phyloP scores from a whole-genome alignment of 1,140 invertebrate genomes.

The Lanistes nyassanus region DNA sequence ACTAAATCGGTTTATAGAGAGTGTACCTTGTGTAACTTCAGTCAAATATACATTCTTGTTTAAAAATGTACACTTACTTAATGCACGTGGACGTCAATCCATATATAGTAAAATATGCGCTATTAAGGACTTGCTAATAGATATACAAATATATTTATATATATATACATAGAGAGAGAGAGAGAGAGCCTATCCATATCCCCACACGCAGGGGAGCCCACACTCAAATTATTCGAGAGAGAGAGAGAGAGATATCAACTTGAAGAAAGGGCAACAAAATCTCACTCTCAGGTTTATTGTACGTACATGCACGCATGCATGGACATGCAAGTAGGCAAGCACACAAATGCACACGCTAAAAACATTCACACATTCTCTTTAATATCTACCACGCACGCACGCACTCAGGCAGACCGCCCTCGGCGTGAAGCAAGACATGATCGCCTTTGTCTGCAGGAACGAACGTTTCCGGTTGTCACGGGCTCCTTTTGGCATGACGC shows the following conservation, averaged over 20 bases:
- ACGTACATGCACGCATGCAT: not conserved
- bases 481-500: not conserved
- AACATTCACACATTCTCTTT: too few relatives aligned
- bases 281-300: not conserved
- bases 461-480: not conserved
- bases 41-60: too few relatives aligned
- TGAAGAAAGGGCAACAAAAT: not conserved
- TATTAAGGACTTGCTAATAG: not conserved
- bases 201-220: too few relatives aligned
- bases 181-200: too few relatives aligned
- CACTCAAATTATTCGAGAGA: not conserved
- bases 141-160: not conserved
- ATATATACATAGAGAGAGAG: conserved; percentile 12
- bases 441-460: not conserved
- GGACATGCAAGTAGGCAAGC: not conserved
- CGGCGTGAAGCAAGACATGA: not conserved
- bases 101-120: too few relatives aligned
- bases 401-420: not conserved
- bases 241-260: not conserved
- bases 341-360: conserved; percentile 3
- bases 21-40: too few relatives aligned
- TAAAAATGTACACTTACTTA: too few relatives aligned
- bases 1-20: too few relatives aligned
- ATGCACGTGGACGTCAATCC: too few relatives aligned
- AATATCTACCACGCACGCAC: not conserved